Evolutionary conservation across 2,113 vertebrate genomes (phyloP), one percentile per base, ranked within the genome.

Genomic region (Dromaius novaehollandiae): DNA sequence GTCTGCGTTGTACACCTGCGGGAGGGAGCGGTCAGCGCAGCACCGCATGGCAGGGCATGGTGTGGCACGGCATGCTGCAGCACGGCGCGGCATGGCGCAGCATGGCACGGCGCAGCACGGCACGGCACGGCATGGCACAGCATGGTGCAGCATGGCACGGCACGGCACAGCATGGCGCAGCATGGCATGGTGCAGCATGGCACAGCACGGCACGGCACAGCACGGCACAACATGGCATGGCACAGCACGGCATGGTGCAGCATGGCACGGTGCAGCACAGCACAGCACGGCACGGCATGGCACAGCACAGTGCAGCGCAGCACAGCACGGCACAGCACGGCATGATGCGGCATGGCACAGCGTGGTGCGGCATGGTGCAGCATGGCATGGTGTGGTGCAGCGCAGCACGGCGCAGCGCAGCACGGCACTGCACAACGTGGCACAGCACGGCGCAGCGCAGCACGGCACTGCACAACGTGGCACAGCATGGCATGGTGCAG

Each of bases 1-100:
- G 0, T 99, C 99, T 2, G 99, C 99, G 3, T 98, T 99, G 98
- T 99, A 99, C 28, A 99, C 99, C 99, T 99, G 97, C 58, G 25
- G 71, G 64, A 75, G 90, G 48, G 66, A 19, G 4, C 12, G 14
- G 34, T 20, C 68, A 9, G 63, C 9, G 9, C 7, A 6, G 14
- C 13, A 8, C 7, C 3, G 48, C 24, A 13, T n/a, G n/a, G n/a
- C 55, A 20, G 3, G 1, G 16, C 28, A 32, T 10, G 3, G 30
- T 28, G 8, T 14, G 3, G 21, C 21, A 24, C 13, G 5, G 19
- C 28, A 30, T 3, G 2, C 1, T 2, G 8, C 3, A 13, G 63
- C 9, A 10, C 9, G 6, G 16, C 16, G 5, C 2, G 25, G 63
- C 5, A 26, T 2, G 13, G 63, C 22, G 24, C 36, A 25, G 38